Conservation (phyloP, 92 coral and sea anemone species). For the Porites cylindrica region DNA sequence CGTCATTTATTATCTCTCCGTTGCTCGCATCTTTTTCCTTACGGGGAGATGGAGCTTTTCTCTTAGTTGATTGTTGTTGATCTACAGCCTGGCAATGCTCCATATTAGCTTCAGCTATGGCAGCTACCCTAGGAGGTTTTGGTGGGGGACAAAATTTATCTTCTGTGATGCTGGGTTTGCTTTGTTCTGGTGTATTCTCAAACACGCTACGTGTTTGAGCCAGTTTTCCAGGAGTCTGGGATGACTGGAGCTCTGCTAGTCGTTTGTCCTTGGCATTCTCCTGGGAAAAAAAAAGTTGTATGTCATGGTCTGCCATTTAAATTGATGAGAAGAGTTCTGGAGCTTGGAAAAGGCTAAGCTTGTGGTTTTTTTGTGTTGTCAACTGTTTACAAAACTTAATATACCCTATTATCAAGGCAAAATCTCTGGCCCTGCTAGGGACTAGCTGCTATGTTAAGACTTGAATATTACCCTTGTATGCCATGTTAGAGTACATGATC, state of each 20-base stretch:
- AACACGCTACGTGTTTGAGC: slow-evolving; percentile 66
- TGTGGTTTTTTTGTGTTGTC: too few relatives aligned
- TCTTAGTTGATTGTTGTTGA: slow-evolving; percentile 59
- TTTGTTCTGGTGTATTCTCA: slow-evolving; percentile 59
- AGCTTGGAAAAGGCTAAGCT: not conserved
- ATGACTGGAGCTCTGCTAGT: slow-evolving; percentile 12
- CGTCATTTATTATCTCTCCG: not conserved
- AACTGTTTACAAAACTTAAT: too few relatives aligned
- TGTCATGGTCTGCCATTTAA: not conserved
- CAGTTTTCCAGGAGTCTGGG: slow-evolving; percentile 73
- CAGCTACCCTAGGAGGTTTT: slow-evolving; percentile 81
- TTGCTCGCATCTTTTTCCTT: slow-evolving; percentile 1
- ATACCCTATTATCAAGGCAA: too few relatives aligned
- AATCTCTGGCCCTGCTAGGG: too few relatives aligned
- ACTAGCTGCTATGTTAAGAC: too few relatives aligned
- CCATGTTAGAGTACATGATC: not conserved
- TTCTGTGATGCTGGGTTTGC: not conserved
- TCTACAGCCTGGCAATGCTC: slow-evolving; percentile 36
- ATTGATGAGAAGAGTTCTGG: not conserved
- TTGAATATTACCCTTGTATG: too few relatives aligned
- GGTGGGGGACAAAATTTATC: slow-evolving; percentile 68
- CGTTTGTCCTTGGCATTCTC: slow-evolving; percentile 39
- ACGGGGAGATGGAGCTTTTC: slow-evolving; percentile 86
- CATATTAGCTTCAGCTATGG: not conserved
- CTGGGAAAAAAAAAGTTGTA: slow-evolving; percentile 26